phyloP scores from a whole-genome alignment of 1,140 invertebrate genomes.

The Rhynchophorus ferrugineus region DNA sequence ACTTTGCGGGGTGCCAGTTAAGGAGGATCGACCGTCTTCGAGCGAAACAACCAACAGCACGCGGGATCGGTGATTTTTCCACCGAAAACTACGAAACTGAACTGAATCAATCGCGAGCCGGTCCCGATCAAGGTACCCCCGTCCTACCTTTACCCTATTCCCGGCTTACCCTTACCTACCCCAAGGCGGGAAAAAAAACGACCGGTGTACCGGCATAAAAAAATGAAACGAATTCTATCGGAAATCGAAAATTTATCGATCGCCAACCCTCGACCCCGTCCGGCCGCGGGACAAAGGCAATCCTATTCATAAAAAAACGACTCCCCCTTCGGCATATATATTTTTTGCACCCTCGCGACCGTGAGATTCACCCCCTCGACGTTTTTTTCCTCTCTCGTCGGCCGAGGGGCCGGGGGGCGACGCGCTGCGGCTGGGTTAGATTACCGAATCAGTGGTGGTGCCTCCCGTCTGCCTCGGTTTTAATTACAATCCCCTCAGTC shows the following conservation, averaged over 20 bases:
- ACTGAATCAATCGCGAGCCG: too few species aligned
- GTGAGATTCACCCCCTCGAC: background rate
- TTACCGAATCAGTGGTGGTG: background rate
- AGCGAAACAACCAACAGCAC: too few species aligned
- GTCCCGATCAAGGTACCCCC: background rate
- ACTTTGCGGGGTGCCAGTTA: too few species aligned
- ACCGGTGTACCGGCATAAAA: background rate
- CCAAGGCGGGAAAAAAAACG: background rate
- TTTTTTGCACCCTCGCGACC: background rate
- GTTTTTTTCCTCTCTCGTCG: background rate
- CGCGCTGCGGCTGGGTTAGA: background rate
- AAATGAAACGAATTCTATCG: background rate
- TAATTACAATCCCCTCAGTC: too few species aligned
- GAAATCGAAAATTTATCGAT: background rate
- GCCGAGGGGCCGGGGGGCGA: background rate
- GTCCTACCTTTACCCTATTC: background rate
- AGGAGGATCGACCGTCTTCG: too few species aligned
- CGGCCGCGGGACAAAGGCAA: background rate
- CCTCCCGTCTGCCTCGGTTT: too few species aligned
- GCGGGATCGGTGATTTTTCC: too few species aligned
- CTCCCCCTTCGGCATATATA: background rate
- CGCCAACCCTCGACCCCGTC: background rate
- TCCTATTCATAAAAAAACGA: background rate
- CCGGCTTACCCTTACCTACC: background rate
- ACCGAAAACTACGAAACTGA: too few species aligned